Base-by-base conservation (phyloP, 2,888 invertebrate species). In the Spisula solida region DNA sequence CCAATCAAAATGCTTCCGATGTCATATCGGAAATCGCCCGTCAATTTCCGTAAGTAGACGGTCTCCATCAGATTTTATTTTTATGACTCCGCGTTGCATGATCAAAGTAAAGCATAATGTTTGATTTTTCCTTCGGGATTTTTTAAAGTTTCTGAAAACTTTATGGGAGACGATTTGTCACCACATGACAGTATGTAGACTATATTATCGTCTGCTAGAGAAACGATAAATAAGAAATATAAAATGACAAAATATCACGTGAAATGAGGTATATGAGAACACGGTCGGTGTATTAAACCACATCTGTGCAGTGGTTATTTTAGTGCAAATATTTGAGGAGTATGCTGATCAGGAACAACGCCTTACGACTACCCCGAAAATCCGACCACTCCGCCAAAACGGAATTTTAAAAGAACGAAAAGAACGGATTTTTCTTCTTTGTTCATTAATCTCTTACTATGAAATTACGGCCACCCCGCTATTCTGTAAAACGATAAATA, bases 61-160 rank as follows among this genome's bases (percentile, higher is more conserved):
- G 14, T 31, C 75, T 75, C 55, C 84, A 31, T 78, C 84, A 31
- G 75, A 75, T 75, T 75, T 75, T 51, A 78, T 47, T 75, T 85
- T 85, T 85, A 85, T 48, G 79, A 79, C 20, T 56, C 85, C 85
- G 29, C 34, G 10, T 47, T 56, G 85, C 56, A 80, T 25, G 29
- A 85, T 85, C 80, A 85, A 80, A 85, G 84, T 55, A 75, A 78
- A 84, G 78, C 55, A 84, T 75, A 29, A 48, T 75, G 75, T 84
- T 84, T 84, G 78, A 84, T 84, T 75, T 78, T 75, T 78, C 84
- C 84, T 47, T 34, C 29, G 84, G 75, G 84, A 84, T 84, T 84
- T 84, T 48, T 78, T 75, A 84, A 82, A 82, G 34, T 29, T 66
- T 70, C 82, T 48, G n/a, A 82, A 66, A 82, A 82, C 6, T 70